Evolutionary conservation across 1,140 invertebrate species (phyloP).

Genomic region (Drosophila willistoni): DNA sequence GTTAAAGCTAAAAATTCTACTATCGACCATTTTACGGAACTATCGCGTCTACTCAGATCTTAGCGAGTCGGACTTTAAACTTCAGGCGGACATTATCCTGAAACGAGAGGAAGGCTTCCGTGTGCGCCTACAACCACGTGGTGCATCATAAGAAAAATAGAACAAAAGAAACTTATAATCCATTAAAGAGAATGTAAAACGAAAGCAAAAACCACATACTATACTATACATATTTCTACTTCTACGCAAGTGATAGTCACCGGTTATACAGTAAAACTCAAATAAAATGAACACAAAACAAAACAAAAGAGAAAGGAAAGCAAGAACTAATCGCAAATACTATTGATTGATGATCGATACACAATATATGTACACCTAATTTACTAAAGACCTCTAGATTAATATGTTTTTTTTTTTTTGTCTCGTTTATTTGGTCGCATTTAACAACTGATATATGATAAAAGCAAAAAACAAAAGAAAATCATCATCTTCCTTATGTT

Average conservation of each 20-base stretch:
- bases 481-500: slow-evolving; percentile 49
- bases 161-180: slow-evolving; percentile 34
- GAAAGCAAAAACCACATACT: slow-evolving; percentile 36
- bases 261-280: slow-evolving; percentile 52
- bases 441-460: slow-evolving; percentile 32
- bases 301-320: background rate
- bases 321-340: slow-evolving; percentile 9
- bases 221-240: slow-evolving; percentile 47
- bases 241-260: slow-evolving; percentile 59
- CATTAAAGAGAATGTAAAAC: slow-evolving; percentile 30
- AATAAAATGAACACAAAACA: background rate
- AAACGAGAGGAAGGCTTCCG: slow-evolving; percentile 92
- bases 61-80: slow-evolving; percentile 88
- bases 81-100: slow-evolving; percentile 92
- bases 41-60: slow-evolving; percentile 89
- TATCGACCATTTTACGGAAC: slow-evolving; percentile 93
- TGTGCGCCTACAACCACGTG: slow-evolving; percentile 88
- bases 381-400: slow-evolving; percentile 42
- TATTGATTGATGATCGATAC: slow-evolving; percentile 48
- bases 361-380: slow-evolving; percentile 55
- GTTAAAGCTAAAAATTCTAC: slow-evolving; percentile 93
- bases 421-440: slow-evolving; percentile 45
- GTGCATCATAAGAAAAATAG: slow-evolving; percentile 46
- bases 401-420: slow-evolving; percentile 35
- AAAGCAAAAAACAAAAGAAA: slow-evolving; percentile 37